A percentile compares a stretch with the other conserved stretches of the same genome.
phyloP scores from a whole-genome alignment of 2,797 vertebrate genomes.

The Microhierax caerulescens region DNA sequence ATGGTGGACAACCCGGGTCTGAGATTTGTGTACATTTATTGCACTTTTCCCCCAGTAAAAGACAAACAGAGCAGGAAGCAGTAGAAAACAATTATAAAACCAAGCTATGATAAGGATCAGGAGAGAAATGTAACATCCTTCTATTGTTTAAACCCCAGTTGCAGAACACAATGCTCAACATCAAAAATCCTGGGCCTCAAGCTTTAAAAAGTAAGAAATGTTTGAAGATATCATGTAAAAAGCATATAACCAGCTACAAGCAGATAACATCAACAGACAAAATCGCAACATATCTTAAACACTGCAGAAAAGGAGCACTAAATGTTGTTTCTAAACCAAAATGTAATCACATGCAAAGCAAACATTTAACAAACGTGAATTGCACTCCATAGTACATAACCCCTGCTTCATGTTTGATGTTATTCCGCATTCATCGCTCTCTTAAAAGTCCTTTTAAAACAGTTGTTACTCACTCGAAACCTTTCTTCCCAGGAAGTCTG shows the following conservation, averaged over 20 bases:
- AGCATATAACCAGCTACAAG: not conserved
- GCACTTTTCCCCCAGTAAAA: not conserved
- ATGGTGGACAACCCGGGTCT: not conserved
- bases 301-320: not conserved
- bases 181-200: not conserved
- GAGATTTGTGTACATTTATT: not conserved
- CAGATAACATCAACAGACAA: not conserved
- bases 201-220: constrained; percentile 8
- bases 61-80: not conserved
- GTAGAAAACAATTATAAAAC: constrained; percentile 37
- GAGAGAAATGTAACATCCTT: constrained; percentile 42
- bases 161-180: not conserved
- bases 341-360: not conserved
- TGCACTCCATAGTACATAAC: not conserved
- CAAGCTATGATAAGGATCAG: constrained; percentile 21
- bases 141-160: constrained; percentile 17
- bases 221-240: not conserved
- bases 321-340: not conserved
- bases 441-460: not conserved
- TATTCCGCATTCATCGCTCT: not conserved
- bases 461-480: constrained; percentile 81
- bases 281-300: not conserved
- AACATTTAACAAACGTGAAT: not conserved
- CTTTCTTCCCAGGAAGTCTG: constrained; percentile 91
- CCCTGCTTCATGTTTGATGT: not conserved